Evolutionary conservation across 2,888 invertebrate genomes (phyloP).

Genomic region (Acronicta psi): DNA sequence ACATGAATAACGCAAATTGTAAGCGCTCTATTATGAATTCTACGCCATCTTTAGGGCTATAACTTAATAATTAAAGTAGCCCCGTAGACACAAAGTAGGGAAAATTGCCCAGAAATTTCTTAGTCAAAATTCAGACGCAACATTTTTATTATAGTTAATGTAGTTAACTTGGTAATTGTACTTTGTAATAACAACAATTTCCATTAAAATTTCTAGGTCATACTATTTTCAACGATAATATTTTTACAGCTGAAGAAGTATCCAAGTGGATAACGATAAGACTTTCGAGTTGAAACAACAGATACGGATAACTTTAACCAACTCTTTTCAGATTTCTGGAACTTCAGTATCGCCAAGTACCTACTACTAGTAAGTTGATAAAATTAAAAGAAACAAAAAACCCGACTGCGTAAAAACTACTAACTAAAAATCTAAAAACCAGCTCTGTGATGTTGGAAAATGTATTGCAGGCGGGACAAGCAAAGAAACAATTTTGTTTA

Average conservation of each 20-base stretch:
- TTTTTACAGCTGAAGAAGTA: constrained; percentile 4
- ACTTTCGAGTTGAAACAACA: too few species aligned
- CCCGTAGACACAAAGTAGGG: constrained; percentile 25
- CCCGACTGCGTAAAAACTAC: too few species aligned
- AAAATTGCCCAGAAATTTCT: constrained; percentile 41
- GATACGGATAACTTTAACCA: too few species aligned
- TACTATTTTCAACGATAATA: constrained; percentile 5
- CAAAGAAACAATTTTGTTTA: too few species aligned
- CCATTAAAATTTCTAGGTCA: constrained; percentile 14
- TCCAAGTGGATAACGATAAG: not conserved
- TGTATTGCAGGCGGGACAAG: too few species aligned
- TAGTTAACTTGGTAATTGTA: constrained; percentile 24
- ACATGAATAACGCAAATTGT: constrained; percentile 27
- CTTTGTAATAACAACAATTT: constrained; percentile 11
- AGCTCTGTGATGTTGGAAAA: too few species aligned
- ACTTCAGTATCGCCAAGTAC: too few species aligned
- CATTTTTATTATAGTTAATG: constrained; percentile 17
- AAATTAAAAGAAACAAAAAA: too few species aligned
- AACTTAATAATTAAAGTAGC: constrained; percentile 38
- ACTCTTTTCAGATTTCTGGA: too few species aligned
- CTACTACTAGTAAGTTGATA: too few species aligned
- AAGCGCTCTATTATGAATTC: constrained; percentile 39
- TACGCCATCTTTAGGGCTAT: constrained; percentile 33
- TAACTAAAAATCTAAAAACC: too few species aligned
- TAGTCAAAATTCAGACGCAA: constrained; percentile 24